These are phyloP conservation scores for Uloborus plumipes DNA, from an alignment of 2,888 invertebrate genomes.

Conservation along the genomic window DNA sequence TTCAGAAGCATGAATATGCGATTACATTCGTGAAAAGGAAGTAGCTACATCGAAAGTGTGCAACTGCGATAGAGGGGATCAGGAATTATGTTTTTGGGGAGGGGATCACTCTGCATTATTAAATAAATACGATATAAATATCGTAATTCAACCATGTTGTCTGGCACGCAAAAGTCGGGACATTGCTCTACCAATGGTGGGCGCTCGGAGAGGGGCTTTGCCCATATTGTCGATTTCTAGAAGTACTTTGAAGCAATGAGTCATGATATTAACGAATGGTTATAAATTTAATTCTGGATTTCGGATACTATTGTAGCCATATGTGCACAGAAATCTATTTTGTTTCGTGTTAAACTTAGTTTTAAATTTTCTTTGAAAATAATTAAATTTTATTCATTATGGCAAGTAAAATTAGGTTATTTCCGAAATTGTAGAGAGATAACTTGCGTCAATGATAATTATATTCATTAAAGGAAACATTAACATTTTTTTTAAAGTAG, in stretches of 20 bases:
- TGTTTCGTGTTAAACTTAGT: too few species aligned
- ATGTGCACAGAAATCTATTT: too few species aligned
- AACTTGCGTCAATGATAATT: too few species aligned
- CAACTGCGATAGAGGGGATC: background rate
- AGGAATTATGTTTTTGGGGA: constrained; percentile 1
- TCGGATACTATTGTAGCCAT: too few species aligned
- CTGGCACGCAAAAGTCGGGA: background rate
- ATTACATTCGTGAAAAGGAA: constrained; percentile 53
- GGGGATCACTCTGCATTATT: constrained; percentile 22
- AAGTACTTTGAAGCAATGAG: background rate
- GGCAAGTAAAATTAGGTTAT: too few species aligned
- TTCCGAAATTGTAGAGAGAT: too few species aligned
- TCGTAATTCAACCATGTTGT: constrained; percentile 14
- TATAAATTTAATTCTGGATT: too few species aligned
- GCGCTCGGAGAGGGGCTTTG: background rate
- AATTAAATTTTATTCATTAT: too few species aligned
- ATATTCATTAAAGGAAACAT: too few species aligned
- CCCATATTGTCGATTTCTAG: background rate
- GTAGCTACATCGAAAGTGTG: constrained; percentile 11
- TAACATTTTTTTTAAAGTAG: too few species aligned
- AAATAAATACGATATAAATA: constrained; percentile 18
- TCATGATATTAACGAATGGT: too few species aligned
- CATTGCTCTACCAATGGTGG: background rate
- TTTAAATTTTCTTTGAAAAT: too few species aligned
- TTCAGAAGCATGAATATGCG: constrained; percentile 45